These are phyloP conservation scores for Abramis brama DNA, from an alignment of 2,113 vertebrate species.

Conservation along the genomic window DNA sequence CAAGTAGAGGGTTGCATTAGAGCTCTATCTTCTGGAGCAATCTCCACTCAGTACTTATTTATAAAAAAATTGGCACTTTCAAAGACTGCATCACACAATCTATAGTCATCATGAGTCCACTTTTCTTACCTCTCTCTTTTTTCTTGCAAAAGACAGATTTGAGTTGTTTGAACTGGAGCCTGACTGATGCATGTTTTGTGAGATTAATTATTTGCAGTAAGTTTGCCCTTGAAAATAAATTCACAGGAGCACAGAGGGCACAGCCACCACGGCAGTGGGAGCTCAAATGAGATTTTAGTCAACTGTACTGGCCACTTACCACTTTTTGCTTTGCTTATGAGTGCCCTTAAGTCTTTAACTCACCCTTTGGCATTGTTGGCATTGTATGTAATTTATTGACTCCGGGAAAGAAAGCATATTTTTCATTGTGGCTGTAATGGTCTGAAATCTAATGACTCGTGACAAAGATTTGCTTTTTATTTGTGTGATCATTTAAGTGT, in stretches of 20 bases:
- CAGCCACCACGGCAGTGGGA: conserved; percentile 47
- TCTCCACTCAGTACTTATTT: conserved; percentile 43
- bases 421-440: conserved; percentile 41
- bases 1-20: conserved; percentile 40
- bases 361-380: conserved; percentile 24
- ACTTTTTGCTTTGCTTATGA: conserved; percentile 29
- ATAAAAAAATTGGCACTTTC: conserved; percentile 62
- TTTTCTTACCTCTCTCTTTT: conserved; percentile 52
- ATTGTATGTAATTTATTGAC: conserved; percentile 48
- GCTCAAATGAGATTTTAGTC: conserved; percentile 62
- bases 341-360: conserved; percentile 45
- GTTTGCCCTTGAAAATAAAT: conserved; percentile 73
- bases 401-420: conserved; percentile 28
- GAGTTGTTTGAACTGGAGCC: conserved; percentile 67
- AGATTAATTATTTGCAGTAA: conserved; percentile 73
- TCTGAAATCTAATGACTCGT: conserved; percentile 54
- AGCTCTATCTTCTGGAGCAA: conserved; percentile 46
- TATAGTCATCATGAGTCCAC: conserved; percentile 61
- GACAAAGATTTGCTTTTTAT: conserved; percentile 47
- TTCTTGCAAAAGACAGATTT: conserved; percentile 62
- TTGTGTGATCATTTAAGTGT: conserved; percentile 42
- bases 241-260: conserved; percentile 64
- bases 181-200: conserved; percentile 67
- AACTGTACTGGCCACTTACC: conserved; percentile 50
- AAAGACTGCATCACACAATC: conserved; percentile 62